Base-by-base conservation (phyloP, 2,797 vertebrate species). In the Lacerta bilineata region DNA sequence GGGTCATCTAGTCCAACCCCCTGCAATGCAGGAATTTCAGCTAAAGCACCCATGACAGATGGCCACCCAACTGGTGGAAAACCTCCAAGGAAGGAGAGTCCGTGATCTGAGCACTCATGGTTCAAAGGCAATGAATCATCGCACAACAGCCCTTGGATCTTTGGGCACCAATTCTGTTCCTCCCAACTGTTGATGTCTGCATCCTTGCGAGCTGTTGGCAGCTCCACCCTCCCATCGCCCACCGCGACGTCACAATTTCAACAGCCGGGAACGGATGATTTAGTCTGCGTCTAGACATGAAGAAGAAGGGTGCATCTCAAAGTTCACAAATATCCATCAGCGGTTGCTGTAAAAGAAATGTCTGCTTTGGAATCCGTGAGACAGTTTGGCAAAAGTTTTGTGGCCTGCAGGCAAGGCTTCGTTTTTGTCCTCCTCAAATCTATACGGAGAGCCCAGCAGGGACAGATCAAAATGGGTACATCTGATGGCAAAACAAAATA, bases 211-310 rank as follows among this genome's bases (percentile, higher is more conserved):
- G 6, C 27, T 46, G 8, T 80, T 23, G 41, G 68, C 68, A 23
- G 8, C n/a, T 13, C n/a, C 68, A 8, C 68, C n/a, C 66, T 33
- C 27, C 66, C 20, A 6, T 72, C 66, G 9, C 33, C 68, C 43
- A 2, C 46, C n/a, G 33, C 50, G 43, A 72, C n/a, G 72, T 84
- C 68, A 55, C 43, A 18, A 11, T 36, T 13, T 33, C 25, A 11
- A 18, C 33, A 29, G 85, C 46, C 46, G 66, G 43, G 36, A 25
- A 1, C 23, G 2, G 50, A 23, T 64, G 80, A 81, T 74, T 87
- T 87, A 74, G 78, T 87, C 69, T 87, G 68, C 11, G 25, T 81
- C 50, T 25, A 61, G 86, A 25, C 36, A 59, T 4, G 36, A 61
- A 61, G 46, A 3, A 13, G 8, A 7, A 20, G 8, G 3, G 68